These are phyloP conservation scores for Trichopria drosophilae DNA, from an alignment of 2,888 invertebrate genomes.

Conservation along the genomic window DNA sequence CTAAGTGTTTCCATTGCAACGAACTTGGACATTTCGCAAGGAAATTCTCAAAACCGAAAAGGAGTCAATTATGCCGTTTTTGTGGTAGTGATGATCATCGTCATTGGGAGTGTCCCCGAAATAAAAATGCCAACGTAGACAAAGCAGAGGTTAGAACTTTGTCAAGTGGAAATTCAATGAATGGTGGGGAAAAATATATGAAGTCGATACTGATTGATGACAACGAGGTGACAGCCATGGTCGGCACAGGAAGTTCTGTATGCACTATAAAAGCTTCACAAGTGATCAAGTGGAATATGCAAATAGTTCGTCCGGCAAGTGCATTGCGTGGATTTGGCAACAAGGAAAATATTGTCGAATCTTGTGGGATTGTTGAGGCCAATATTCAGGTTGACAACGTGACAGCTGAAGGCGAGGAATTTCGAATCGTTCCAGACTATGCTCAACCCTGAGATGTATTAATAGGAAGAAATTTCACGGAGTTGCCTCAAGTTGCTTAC, in stretches of 20 bases:
- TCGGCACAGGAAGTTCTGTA: conserved; percentile 30
- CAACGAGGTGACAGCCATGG: conserved; percentile 15
- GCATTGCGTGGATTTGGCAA: conserved; percentile 27
- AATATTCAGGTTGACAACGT: conserved; percentile 31
- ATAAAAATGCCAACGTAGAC: neutral
- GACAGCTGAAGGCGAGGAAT: conserved; percentile 17
- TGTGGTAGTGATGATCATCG: conserved; percentile 1
- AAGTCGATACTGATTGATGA: conserved; percentile 20
- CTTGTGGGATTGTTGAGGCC: conserved; percentile 18
- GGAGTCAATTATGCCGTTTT: too few species aligned
- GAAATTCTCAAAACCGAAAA: conserved; percentile 26
- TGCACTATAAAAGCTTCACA: conserved; percentile 30
- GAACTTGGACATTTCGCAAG: conserved; percentile 22
- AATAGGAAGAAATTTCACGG: conserved; percentile 36
- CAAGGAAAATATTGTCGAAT: conserved; percentile 9
- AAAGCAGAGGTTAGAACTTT: conserved; percentile 15
- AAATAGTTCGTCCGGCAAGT: conserved; percentile 1
- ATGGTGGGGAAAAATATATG: conserved; percentile 24
- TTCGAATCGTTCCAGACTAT: conserved; percentile 38
- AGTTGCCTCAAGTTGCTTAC: conserved; percentile 30
- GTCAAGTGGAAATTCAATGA: neutral
- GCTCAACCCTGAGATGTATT: conserved; percentile 36
- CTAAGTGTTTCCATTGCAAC: conserved; percentile 23
- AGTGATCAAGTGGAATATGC: conserved; percentile 16
- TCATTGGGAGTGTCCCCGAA: conserved; percentile 4